These are phyloP conservation scores for Drosophila demipolita DNA, from an alignment of 2,888 invertebrate genomes.

Conservation along the genomic window DNA sequence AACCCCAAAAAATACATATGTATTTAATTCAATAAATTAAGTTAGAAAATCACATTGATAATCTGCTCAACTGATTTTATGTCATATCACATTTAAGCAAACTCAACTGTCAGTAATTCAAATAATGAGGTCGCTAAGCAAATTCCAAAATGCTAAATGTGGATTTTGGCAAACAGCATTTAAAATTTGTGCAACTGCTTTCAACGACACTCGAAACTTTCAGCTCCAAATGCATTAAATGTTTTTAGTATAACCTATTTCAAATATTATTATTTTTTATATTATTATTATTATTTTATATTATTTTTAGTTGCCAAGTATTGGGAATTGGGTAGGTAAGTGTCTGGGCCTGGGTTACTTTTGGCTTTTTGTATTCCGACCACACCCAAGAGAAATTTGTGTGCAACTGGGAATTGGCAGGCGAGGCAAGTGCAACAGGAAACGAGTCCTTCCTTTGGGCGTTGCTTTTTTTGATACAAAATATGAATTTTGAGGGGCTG, in stretches of 20 bases:
- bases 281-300: too few species aligned
- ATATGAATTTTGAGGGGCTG: constrained; percentile 25
- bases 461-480: constrained; percentile 32
- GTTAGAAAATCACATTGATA: background rate
- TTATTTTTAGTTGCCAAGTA: too few species aligned
- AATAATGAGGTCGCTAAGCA: background rate
- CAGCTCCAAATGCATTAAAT: too few species aligned
- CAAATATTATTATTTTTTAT: too few species aligned
- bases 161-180: background rate
- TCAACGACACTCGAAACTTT: background rate
- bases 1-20: background rate
- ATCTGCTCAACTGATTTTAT: background rate
- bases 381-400: constrained; percentile 9
- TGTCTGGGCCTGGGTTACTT: background rate
- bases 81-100: too few species aligned
- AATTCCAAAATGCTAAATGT: background rate
- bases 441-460: background rate
- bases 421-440: constrained; percentile 50
- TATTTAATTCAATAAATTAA: background rate
- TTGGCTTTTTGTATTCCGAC: background rate
- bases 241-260: too few species aligned
- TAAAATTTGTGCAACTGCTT: background rate
- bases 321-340: too few species aligned
- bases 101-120: too few species aligned
- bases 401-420: constrained; percentile 1